A percentile compares a stretch with the other conserved stretches of the same genome.
phyloP scores from a whole-genome alignment of 2,113 vertebrate genomes.

The Orthochromis indermauri region DNA sequence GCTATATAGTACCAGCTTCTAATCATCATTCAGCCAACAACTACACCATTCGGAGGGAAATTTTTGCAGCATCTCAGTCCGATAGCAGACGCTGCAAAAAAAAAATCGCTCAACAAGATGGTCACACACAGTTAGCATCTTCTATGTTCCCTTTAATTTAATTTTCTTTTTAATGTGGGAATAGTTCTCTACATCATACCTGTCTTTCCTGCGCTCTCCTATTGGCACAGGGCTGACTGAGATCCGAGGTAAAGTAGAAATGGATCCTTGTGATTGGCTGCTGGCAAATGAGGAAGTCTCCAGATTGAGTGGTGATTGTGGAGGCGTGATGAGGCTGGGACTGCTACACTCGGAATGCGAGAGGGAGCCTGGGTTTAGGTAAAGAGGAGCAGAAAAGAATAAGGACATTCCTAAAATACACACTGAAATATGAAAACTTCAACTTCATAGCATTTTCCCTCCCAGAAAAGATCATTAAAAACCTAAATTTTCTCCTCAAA shows the following conservation, averaged over 20 bases:
- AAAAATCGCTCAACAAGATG: background rate
- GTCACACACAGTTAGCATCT: background rate
- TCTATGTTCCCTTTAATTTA: background rate
- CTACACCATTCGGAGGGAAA: background rate
- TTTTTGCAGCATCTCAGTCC: background rate
- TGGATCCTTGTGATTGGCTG: constrained; percentile 90
- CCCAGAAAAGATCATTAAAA: background rate
- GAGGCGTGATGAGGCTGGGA: constrained; percentile 89
- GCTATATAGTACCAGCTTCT: background rate
- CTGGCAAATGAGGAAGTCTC: constrained; percentile 88
- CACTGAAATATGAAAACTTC: background rate
- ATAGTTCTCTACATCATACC: constrained; percentile 64
- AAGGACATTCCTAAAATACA: background rate
- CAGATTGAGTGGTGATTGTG: constrained; percentile 89
- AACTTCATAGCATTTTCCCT: background rate
- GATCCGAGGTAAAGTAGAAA: constrained; percentile 87
- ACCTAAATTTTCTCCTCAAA: background rate
- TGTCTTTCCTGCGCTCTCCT: constrained; percentile 91
- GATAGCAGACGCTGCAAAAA: background rate
- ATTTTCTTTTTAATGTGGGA: background rate
- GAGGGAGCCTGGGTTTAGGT: constrained; percentile 75
- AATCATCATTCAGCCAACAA: background rate
- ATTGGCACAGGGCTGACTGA: constrained; percentile 85
- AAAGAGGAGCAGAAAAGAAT: background rate
- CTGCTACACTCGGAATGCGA: constrained; percentile 95